Base-by-base conservation (phyloP, 2,888 invertebrate genomes). In the Limnephilus rhombicus region DNA sequence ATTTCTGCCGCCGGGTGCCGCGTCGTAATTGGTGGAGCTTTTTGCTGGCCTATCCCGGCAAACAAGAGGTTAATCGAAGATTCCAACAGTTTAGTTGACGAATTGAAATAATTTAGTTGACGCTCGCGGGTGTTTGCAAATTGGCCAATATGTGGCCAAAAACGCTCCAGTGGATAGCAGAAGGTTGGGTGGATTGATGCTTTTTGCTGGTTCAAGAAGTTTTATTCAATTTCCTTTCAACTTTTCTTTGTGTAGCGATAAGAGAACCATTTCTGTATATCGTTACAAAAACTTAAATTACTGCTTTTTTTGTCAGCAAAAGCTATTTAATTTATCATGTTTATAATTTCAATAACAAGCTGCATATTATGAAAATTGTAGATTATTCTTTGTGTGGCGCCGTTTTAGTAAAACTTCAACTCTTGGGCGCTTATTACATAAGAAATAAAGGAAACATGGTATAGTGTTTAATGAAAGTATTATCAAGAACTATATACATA, bases 161-260 rank as follows among this genome's bases (percentile, higher is more conserved):
- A 45, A 11, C 45, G 11, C 45, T 45, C 45, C 45, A 45, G 49
- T 15, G 15, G 13, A n/a, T n/a, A 68, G 9, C 68, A 53, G 53
- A 53, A 18, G 83, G 24, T 83, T 12, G 7, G 83, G 34, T 83
- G 83, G 37, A 37, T 86, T 29, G 29, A 87, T 68, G 53, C 87
- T 87, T 87, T 87, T 87, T 87, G 87, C 87, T 87, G 87, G 87
- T 34, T 37, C 87, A 87, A 87, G 87, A 87, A 87, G 87, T 53
- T 87, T 24, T 68, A 37, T 68, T 87, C 68, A 87, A 53, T 87
- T 45, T 41, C 29, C 41, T 45, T 86, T 41, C 4, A 29, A 45
- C 29, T 86, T 49, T 45, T 34, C 83, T 83, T 83, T 83, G 37
- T 37, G 83, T 83, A 37, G 24, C n/a, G 5, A 68, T n/a, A 68